These are phyloP conservation scores for Schizopygopsis malacanthus DNA, from an alignment of 2,797 vertebrate species.

Conservation along the genomic window DNA sequence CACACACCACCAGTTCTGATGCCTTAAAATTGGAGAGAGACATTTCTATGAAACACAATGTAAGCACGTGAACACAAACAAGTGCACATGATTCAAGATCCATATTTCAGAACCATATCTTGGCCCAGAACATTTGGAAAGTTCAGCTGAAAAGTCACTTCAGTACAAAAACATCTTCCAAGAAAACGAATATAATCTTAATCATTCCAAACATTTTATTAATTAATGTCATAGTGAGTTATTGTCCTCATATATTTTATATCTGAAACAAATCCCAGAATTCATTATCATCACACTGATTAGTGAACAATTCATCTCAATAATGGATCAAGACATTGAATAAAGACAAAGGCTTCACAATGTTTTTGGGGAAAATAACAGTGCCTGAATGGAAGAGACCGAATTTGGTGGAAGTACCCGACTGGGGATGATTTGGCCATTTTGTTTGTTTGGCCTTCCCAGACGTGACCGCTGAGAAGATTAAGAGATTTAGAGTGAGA, in stretches of 20 bases:
- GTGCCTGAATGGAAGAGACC: not conserved
- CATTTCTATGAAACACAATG: not conserved
- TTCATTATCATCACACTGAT: conserved; percentile 20
- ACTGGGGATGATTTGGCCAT: conserved; percentile 54
- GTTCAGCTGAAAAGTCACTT: not conserved
- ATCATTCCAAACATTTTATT: conserved; percentile 6
- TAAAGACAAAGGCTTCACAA: not conserved
- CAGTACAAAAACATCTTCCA: conserved; percentile 4
- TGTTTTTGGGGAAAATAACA: not conserved
- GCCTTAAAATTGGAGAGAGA: not conserved
- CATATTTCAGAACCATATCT: not conserved
- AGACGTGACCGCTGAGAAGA: conserved; percentile 76
- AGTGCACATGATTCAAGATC: not conserved
- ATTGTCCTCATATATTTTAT: not conserved
- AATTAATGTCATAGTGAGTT: conserved; percentile 14
- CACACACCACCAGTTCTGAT: not conserved
- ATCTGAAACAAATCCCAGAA: conserved; percentile 26
- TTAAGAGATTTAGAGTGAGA: conserved; percentile 77
- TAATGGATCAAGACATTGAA: not conserved
- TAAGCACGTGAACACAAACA: conserved; percentile 2
- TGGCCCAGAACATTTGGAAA: not conserved
- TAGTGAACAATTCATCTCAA: conserved; percentile 14
- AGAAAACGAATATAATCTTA: not conserved
- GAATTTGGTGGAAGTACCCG: conserved; percentile 3
- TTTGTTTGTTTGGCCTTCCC: conserved; percentile 79